Evolutionary conservation across 2,113 vertebrate genomes (phyloP).

Genomic region (Pterocles orientalis): DNA sequence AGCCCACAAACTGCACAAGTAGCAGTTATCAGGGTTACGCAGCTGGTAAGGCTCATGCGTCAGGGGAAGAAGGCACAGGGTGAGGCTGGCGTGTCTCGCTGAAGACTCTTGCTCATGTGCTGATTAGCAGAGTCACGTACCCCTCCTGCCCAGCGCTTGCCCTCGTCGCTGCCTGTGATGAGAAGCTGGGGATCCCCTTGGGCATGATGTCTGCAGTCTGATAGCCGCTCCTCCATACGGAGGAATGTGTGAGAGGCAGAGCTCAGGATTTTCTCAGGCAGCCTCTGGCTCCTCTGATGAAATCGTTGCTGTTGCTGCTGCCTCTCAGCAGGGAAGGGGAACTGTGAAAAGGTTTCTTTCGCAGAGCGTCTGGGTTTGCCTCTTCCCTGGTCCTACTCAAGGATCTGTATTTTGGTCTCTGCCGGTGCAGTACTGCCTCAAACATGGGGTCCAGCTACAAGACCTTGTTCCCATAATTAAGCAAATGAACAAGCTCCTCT

Average conservation of each 20-base stretch:
- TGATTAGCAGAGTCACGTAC: background rate
- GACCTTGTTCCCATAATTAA: constrained; percentile 34
- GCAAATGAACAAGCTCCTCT: background rate
- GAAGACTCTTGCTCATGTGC: background rate
- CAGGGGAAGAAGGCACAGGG: background rate
- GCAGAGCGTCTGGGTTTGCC: background rate
- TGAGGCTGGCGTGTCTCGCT: background rate
- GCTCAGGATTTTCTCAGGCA: background rate
- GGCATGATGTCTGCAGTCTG: background rate
- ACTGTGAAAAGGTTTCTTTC: background rate
- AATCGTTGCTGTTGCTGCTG: background rate
- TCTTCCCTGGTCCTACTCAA: background rate
- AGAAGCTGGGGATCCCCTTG: background rate
- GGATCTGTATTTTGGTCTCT: background rate
- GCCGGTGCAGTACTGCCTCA: constrained; percentile 64
- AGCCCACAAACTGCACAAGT: background rate
- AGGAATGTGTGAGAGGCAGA: background rate
- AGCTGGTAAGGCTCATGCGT: background rate
- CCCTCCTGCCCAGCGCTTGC: background rate
- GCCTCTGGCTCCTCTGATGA: background rate
- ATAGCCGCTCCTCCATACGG: background rate
- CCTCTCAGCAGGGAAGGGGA: background rate
- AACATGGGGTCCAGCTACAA: constrained; percentile 66
- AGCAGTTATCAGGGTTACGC: background rate
- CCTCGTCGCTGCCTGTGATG: background rate